Percentiles rank a stretch among this genome's conserved stretches.
Conservation (phyloP, 1,140 invertebrate genomes). For the Drosophila seguyi region DNA sequence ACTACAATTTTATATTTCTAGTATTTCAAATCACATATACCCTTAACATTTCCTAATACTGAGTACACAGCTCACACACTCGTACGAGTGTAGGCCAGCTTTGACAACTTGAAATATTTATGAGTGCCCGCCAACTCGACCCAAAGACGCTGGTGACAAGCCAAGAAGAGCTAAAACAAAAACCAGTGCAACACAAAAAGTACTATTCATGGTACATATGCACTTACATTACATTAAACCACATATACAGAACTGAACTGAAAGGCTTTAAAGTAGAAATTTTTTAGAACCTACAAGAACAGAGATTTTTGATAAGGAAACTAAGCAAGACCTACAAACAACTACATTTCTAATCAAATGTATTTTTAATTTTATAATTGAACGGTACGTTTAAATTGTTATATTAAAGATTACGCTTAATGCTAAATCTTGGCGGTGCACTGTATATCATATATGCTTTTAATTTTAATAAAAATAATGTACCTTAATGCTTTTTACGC, state of each 20-base stretch:
- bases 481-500: no score
- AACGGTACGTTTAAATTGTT: neutral
- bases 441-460: no score
- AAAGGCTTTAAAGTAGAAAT: neutral
- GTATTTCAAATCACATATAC: neutral
- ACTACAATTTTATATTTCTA: no score
- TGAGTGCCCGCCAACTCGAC: constrained; percentile 46
- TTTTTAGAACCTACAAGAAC: neutral
- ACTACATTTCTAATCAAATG: neutral
- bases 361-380: neutral
- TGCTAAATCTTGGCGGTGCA: neutral
- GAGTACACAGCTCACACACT: constrained; percentile 18
- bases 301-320: neutral
- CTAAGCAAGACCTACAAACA: neutral
- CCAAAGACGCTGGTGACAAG: constrained; percentile 49
- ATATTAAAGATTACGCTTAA: neutral
- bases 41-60: neutral
- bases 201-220: constrained; percentile 5
- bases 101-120: constrained; percentile 58
- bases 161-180: constrained; percentile 51
- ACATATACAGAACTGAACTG: neutral
- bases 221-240: constrained; percentile 4
- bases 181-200: constrained; percentile 17
- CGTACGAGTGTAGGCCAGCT: constrained; percentile 16
- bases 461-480: constrained; percentile 2